A percentile compares a stretch with the other conserved stretches of the same genome.
phyloP scores from a whole-genome alignment of 2,888 invertebrate genomes.

The Hartigia nigra region DNA sequence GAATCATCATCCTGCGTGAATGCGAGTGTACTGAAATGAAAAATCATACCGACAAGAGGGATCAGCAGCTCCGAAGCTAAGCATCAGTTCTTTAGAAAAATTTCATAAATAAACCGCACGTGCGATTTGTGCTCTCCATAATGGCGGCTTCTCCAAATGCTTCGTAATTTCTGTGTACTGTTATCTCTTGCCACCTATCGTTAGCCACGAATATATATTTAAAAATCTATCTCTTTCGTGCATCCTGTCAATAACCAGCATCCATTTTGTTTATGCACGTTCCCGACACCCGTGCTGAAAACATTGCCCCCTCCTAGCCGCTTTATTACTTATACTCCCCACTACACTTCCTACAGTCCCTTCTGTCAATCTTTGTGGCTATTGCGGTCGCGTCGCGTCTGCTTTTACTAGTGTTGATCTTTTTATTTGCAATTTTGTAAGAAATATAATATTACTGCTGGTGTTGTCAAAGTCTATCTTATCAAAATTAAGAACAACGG shows the following conservation, averaged over 20 bases:
- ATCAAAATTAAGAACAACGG: neutral
- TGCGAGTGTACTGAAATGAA: neutral
- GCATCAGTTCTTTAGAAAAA: neutral
- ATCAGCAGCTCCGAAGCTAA: neutral
- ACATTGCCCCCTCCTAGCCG: conserved; percentile 34
- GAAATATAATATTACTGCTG: conserved; percentile 1
- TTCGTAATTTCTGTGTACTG: neutral
- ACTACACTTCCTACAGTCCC: neutral
- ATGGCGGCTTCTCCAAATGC: neutral
- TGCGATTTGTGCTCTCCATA: neutral
- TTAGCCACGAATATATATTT: neutral
- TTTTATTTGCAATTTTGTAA: conserved; percentile 1
- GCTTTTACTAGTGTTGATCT: conserved; percentile 2
- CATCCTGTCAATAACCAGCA: conserved; percentile 43
- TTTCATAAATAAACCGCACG: neutral
- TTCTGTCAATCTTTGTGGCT: conserved; percentile 1
- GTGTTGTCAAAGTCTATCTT: conserved; percentile 16
- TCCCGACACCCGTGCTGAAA: conserved; percentile 39
- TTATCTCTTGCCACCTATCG: neutral
- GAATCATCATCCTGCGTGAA: neutral
- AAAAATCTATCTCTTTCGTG: conserved; percentile 9
- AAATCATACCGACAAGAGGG: neutral
- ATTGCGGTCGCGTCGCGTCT: neutral
- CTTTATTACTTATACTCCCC: neutral
- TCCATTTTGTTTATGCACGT: conserved; percentile 56